Percentiles rank a stretch among this genome's conserved stretches.
Conservation (phyloP, 2,797 vertebrate genomes). For the Pelodytes ibericus region DNA sequence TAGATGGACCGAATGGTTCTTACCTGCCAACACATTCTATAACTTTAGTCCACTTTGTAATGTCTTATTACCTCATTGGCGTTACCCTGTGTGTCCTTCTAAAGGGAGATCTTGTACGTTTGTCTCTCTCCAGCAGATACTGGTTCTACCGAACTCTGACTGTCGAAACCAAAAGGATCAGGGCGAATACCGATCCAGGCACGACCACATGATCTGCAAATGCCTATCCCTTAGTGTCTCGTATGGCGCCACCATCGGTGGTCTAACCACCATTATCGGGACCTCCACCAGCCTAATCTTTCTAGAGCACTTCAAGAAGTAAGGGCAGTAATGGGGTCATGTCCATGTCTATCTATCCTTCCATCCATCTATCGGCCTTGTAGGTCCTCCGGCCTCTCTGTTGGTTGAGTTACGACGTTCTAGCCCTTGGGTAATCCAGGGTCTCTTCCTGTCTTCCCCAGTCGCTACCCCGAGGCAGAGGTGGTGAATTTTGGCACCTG, state of each 20-base stretch:
- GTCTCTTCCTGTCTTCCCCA: conserved; percentile 68
- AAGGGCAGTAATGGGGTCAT: conserved; percentile 54
- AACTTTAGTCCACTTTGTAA: no score
- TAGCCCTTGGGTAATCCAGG: no score
- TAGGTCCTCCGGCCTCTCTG: no score
- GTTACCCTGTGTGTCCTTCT: no score
- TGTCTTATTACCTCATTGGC: no score
- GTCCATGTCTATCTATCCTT: no score
- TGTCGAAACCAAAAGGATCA: conserved; percentile 51
- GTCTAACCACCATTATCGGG: conserved; percentile 95
- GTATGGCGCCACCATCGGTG: conserved; percentile 93
- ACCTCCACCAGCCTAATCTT: conserved; percentile 98
- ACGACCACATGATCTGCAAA: conserved; percentile 95
- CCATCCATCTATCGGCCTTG: no score
- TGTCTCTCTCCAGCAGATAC: conserved; percentile 59
- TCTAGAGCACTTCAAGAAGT: conserved; percentile 97
- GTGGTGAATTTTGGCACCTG: conserved; percentile 97
- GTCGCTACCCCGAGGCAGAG: conserved; percentile 92
- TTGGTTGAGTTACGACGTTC: no score
- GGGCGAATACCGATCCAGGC: conserved; percentile 81
- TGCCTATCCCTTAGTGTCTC: conserved; percentile 95
- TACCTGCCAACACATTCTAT: no score
- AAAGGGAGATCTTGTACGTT: background rate
- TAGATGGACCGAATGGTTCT: no score
- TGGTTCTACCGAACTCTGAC: conserved; percentile 59